Percentiles rank a stretch among this genome's conserved stretches.
These are phyloP conservation scores for Drosophila sordidula DNA, from an alignment of 2,888 invertebrate species.

Conservation along the genomic window DNA sequence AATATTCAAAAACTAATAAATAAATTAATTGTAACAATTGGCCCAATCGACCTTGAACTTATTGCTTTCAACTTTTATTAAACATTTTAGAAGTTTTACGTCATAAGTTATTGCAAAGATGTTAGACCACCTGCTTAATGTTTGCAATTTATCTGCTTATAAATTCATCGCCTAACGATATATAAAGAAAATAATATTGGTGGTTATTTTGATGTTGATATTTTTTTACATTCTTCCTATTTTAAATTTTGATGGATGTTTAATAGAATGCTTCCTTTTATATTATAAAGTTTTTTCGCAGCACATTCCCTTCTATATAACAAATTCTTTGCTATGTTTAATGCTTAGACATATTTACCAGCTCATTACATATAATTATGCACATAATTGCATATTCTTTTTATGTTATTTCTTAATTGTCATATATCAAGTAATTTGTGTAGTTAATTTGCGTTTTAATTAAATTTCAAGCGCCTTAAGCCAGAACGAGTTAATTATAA, in stretches of 20 bases:
- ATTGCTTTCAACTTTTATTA: no score
- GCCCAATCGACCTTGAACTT: no score
- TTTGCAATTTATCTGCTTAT: no score
- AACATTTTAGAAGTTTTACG: background rate
- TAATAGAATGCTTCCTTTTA: no score
- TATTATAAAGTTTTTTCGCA: no score
- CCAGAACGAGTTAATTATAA: conserved; percentile 61
- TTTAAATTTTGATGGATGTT: no score
- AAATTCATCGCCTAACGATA: no score
- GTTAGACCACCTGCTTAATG: no score
- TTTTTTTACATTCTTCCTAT: no score
- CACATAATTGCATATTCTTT: background rate
- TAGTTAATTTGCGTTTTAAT: conserved; percentile 27
- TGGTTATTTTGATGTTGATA: background rate
- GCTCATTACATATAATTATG: background rate
- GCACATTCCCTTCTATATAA: background rate
- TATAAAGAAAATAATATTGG: background rate
- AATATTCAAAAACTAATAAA: no score
- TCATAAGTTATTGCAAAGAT: no score
- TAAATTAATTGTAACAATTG: no score
- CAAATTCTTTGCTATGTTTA: background rate
- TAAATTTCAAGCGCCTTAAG: conserved; percentile 16
- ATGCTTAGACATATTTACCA: background rate
- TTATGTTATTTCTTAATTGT: background rate
- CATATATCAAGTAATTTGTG: background rate